A percentile compares a stretch with the other conserved stretches of the same genome.
Conservation (phyloP, 2,797 vertebrate genomes). For the Chaenodraco wilsoni region DNA sequence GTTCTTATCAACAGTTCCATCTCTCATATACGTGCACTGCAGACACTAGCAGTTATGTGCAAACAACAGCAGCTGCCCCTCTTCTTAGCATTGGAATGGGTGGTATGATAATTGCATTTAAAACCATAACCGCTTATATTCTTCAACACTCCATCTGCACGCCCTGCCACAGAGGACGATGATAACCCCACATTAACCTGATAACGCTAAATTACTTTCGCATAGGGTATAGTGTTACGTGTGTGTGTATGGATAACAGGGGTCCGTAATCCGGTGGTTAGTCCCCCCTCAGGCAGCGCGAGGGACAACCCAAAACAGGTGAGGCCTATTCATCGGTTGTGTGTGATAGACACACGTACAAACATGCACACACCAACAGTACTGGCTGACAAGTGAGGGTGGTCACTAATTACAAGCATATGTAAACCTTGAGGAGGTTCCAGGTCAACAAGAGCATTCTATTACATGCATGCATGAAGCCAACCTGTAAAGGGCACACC, state of each 20-base stretch:
- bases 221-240: conserved; percentile 27
- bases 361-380: conserved; percentile 27
- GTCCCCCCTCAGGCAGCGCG: conserved; percentile 36
- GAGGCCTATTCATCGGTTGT: conserved; percentile 40
- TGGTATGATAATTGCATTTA: conserved; percentile 32
- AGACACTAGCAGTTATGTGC: not conserved
- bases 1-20: not conserved
- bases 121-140: conserved; percentile 5
- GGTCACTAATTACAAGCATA: conserved; percentile 76
- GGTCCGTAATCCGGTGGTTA: conserved; percentile 29
- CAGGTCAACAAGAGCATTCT: conserved; percentile 66
- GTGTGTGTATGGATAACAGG: conserved; percentile 6
- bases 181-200: conserved; percentile 34
- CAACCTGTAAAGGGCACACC: conserved; percentile 42
- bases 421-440: conserved; percentile 68
- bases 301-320: conserved; percentile 57
- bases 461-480: conserved; percentile 60
- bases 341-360: conserved; percentile 48
- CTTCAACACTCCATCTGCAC: conserved; percentile 4
- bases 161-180: conserved; percentile 9
- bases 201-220: not conserved
- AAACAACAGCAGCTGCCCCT: not conserved
- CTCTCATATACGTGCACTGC: not conserved
- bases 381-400: conserved; percentile 43
- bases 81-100: conserved; percentile 20